Evolutionary conservation across 2,113 vertebrate genomes (phyloP), one percentile per base, ranked within the genome.

Genomic region (Muscicapa adusta): DNA sequence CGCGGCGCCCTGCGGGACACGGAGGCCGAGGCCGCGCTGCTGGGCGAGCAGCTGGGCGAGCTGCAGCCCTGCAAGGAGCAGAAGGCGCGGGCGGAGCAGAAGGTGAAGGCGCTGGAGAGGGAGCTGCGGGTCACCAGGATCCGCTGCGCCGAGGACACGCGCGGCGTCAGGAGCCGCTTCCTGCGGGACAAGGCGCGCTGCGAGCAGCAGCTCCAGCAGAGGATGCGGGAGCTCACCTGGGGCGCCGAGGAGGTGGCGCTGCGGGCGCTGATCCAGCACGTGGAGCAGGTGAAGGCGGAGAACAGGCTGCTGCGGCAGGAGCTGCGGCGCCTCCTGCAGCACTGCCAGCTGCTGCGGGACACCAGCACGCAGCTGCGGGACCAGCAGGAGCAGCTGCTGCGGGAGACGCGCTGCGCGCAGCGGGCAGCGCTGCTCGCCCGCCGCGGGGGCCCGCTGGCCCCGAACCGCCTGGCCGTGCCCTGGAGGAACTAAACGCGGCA

Each of bases 391-490:
- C 76, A 88, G 85, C 85, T 88, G 67, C 85, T 80, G 2, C 58
- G 85, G 36, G 85, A 88, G 76, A 16, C 5, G 8, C 67, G 0
- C 3, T 43, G 85, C 1, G 43, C 36, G 43, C 85, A 26, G 75
- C 36, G 2, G 31, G 36, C 26, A 10, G 36, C 61, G 1, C 42
- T 3, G 82, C 63, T 8, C 7, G 0, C 8, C 2, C 1, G 3
- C 0, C 56, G 24, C 65, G 56, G 10, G 7, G 0, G 29, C 16
- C 40, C 65, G 3, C 24, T 38, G 65, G 18, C 7, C 85, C 65
- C 66, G 5, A 2, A 10, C 2, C 56, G 1, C 47, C 40, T 1
- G 12, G 0, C 18, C 8, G 4, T 0, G 3, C 12, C 58, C 58
- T 7, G 20, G 1, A 33, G 66, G 7, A 28, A 8, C 54, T 14